A percentile compares a stretch with the other conserved stretches of the same genome.
phyloP scores from a whole-genome alignment of 2,113 vertebrate species.

The Sialia sialis region DNA sequence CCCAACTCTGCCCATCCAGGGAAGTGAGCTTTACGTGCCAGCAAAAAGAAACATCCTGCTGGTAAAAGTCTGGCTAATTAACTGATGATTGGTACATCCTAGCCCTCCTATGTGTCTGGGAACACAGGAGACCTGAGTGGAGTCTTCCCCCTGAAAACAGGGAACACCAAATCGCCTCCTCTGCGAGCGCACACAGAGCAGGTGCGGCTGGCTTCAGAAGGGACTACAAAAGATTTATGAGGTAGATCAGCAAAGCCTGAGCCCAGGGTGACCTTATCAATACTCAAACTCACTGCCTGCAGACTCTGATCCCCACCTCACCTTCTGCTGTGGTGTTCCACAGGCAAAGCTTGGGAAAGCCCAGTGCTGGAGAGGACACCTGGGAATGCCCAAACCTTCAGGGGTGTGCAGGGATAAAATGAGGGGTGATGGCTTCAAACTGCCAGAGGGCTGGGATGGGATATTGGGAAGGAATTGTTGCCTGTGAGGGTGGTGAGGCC shows the following conservation, averaged over 20 bases:
- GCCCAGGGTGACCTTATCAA: background rate
- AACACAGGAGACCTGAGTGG: background rate
- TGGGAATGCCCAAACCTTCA: background rate
- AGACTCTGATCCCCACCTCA: background rate
- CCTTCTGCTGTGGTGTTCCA: background rate
- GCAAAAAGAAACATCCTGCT: background rate
- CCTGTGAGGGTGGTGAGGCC: rapidly evolving
- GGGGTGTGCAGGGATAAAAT: background rate
- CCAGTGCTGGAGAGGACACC: background rate
- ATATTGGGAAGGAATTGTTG: rapidly evolving
- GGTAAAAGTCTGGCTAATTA: background rate
- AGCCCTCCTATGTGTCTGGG: background rate
- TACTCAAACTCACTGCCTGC: background rate
- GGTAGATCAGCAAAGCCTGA: background rate
- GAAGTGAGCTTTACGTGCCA: background rate
- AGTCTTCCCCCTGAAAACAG: background rate
- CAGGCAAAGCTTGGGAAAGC: background rate
- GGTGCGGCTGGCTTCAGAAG: background rate
- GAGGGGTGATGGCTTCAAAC: background rate
- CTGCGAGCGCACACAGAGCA: background rate
- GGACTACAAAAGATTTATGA: background rate
- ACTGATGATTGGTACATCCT: background rate
- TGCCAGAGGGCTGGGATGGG: background rate
- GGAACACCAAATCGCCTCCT: background rate
- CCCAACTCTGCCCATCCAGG: background rate